phyloP scores from a whole-genome alignment of 2,113 vertebrate species.

The Podarcis muralis region DNA sequence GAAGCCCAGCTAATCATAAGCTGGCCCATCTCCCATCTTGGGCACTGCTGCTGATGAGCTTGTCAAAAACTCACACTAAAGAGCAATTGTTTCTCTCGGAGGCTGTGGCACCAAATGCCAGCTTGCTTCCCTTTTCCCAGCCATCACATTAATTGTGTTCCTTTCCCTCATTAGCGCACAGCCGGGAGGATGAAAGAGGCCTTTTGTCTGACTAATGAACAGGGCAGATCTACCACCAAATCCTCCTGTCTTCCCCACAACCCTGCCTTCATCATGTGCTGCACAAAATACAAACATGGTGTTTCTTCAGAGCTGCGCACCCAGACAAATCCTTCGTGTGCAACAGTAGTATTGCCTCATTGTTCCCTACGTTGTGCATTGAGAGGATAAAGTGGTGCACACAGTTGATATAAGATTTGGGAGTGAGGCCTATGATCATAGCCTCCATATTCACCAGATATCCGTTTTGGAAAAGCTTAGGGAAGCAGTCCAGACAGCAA shows the following conservation, averaged over 20 bases:
- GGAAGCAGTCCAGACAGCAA: not conserved
- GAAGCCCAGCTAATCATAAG: not conserved
- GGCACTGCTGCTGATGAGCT: not conserved
- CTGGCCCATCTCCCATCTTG: not conserved
- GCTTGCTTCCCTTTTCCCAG: conserved; percentile 45
- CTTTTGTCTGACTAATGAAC: conserved; percentile 57
- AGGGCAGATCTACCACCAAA: conserved; percentile 11
- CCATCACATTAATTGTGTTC: conserved; percentile 57
- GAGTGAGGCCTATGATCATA: not conserved
- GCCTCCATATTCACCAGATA: not conserved
- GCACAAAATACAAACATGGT: not conserved
- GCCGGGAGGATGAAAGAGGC: conserved; percentile 57
- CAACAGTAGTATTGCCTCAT: accelerated
- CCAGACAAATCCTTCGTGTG: not conserved
- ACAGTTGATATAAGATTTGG: not conserved
- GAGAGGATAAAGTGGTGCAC: not conserved
- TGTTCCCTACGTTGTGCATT: not conserved
- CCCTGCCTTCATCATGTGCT: not conserved
- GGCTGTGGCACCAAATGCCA: conserved; percentile 54
- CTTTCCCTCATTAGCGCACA: conserved; percentile 1
- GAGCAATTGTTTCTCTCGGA: conserved; percentile 35
- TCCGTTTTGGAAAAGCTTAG: not conserved
- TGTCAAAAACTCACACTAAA: not conserved
- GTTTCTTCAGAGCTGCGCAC: not conserved
- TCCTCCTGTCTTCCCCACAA: not conserved